Evolutionary conservation across 2,888 invertebrate species (phyloP).

Genomic region (Rambutsinella grinnellia): DNA sequence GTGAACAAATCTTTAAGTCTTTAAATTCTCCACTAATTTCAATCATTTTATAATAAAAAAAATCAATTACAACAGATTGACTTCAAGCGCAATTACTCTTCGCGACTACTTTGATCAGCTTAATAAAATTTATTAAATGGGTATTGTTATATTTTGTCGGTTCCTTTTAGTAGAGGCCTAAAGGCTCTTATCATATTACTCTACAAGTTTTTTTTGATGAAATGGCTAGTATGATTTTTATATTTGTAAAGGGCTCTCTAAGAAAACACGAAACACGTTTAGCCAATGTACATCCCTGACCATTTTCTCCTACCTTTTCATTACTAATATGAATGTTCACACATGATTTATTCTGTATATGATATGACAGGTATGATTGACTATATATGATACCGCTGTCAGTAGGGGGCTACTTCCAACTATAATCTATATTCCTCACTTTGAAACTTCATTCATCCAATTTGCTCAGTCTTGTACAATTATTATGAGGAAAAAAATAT

Average conservation of each 20-base stretch:
- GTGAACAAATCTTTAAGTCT: too few relatives aligned
- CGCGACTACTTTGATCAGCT: too few relatives aligned
- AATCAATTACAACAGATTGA: too few relatives aligned
- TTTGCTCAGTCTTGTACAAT: too few relatives aligned
- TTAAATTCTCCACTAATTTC: too few relatives aligned
- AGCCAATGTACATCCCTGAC: not conserved
- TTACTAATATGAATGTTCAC: not conserved
- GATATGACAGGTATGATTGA: slow-evolving; percentile 58
- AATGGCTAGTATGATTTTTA: too few relatives aligned
- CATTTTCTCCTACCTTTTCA: not conserved
- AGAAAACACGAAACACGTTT: not conserved
- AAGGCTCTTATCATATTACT: too few relatives aligned
- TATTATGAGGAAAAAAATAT: slow-evolving; percentile 30
- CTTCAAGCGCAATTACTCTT: too few relatives aligned
- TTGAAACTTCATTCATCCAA: slow-evolving; percentile 10
- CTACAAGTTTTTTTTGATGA: too few relatives aligned
- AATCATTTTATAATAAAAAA: too few relatives aligned
- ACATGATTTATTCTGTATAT: slow-evolving; percentile 50
- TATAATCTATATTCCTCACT: slow-evolving; percentile 51
- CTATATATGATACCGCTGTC: slow-evolving; percentile 58
- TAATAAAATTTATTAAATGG: not conserved
- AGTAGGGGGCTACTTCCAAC: slow-evolving; percentile 56
- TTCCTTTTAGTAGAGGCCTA: not conserved
- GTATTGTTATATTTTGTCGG: too few relatives aligned
- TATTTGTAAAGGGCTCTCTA: too few relatives aligned